Evolutionary conservation across 2,113 vertebrate species (phyloP), one percentile per base, ranked within the genome.

Genomic region (Cyprinus carpio): DNA sequence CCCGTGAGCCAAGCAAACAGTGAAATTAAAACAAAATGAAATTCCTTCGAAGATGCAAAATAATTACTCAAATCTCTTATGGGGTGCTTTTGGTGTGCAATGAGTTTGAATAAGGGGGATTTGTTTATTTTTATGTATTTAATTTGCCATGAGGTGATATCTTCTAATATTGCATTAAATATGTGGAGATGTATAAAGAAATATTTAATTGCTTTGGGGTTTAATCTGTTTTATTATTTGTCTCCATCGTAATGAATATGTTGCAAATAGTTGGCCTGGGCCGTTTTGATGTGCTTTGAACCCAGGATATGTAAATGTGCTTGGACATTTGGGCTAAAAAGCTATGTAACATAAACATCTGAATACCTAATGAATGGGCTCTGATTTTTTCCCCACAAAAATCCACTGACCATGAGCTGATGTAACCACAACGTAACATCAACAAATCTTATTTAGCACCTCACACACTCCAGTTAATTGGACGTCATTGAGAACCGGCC

Each of bases 21-120:
- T 60, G 31, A 72, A 58, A 83, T 49, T 46, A 51, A 51, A 72
- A 31, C 40, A 40, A 82, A 75, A 77, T 84, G 20, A 65, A 84
- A 75, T 31, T 54, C 43, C n/a, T 51, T 67, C 12, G 15, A 8
- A 23, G 37, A 64, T 25, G 27, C 43, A 27, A 83, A 83, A 62
- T 60, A 74, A 62, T 40, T 78, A 12, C 2, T 16, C 23, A 6
- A 2, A 78, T 49, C 43, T 54, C 51, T 6, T 3, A 20, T 18
- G 37, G 34, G 67, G 25, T 37, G 43, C 23, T 54, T 67, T 49
- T 51, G 40, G 43, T 51, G 54, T 3, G 6, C 8, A 54, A 56
- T n/a, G n/a, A 20, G 43, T 56, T 69, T 78, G 40, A 37, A 69
- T 69, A 56, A n/a, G 27, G 31, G 16, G 29, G 31, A 58, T 43